These are phyloP conservation scores for Pyrocoelia pectoralis DNA, from an alignment of 2,888 invertebrate genomes.

Conservation along the genomic window DNA sequence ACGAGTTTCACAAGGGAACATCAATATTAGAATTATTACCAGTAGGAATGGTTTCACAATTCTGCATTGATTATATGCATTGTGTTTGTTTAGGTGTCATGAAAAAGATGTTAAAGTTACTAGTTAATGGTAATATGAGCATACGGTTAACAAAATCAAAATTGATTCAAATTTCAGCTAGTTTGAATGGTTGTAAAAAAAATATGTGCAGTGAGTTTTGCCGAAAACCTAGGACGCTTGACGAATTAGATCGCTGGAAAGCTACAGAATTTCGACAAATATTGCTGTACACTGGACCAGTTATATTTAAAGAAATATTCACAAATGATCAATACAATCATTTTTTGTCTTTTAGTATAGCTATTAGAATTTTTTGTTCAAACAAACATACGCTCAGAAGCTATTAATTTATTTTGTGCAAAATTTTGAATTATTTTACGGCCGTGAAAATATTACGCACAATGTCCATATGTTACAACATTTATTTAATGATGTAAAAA, in stretches of 20 bases:
- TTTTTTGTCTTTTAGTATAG: slow-evolving; percentile 21
- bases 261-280: slow-evolving; percentile 4
- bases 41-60: slow-evolving; percentile 10
- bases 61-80: slow-evolving; percentile 23
- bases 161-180: slow-evolving; percentile 3
- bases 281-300: slow-evolving; percentile 15
- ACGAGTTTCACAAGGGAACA: slow-evolving; percentile 13
- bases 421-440: slow-evolving; percentile 11
- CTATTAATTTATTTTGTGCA: background rate
- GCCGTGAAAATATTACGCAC: slow-evolving; percentile 5
- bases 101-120: slow-evolving; percentile 24
- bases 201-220: slow-evolving; percentile 22
- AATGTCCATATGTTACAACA: background rate
- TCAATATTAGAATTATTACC: slow-evolving; percentile 13
- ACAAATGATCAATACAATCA: slow-evolving; percentile 18
- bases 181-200: slow-evolving; percentile 13
- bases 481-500: slow-evolving; percentile 8
- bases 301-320: slow-evolving; percentile 7
- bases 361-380: slow-evolving; percentile 20
- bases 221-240: slow-evolving; percentile 20
- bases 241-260: slow-evolving; percentile 11
- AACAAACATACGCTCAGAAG: background rate
- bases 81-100: slow-evolving; percentile 28
- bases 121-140: slow-evolving; percentile 16
- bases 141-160: slow-evolving; percentile 11